Conservation (phyloP, 30 jellyfish, hydroid and myxozoan genomes). For the Sanderia malayensis region DNA sequence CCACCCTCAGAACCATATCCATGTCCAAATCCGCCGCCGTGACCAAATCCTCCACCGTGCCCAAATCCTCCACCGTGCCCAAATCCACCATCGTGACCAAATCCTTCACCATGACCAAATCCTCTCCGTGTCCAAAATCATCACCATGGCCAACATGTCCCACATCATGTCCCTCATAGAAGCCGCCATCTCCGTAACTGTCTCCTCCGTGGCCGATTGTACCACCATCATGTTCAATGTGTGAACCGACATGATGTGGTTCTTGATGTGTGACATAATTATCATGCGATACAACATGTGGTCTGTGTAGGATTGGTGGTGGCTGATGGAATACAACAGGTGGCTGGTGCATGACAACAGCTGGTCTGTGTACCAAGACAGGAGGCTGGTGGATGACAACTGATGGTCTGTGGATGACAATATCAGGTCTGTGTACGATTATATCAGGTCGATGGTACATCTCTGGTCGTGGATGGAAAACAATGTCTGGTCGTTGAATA, state of each 20-base stretch:
- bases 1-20: conserved; percentile 46
- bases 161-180: no score
- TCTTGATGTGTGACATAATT: conserved; percentile 74
- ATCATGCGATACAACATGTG: conserved; percentile 91
- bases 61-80: conserved; percentile 69
- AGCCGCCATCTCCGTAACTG: conserved; percentile 47
- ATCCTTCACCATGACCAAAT: conserved; percentile 42
- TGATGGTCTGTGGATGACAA: conserved; percentile 97
- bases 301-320: conserved; percentile 92
- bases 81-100: conserved; percentile 37
- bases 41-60: conserved; percentile 27
- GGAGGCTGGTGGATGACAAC: conserved; percentile 97
- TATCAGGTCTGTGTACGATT: conserved; percentile 94
- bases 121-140: conserved; percentile 13
- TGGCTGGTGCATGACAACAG: conserved; percentile 89
- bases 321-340: conserved; percentile 98
- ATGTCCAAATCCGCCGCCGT: conserved; percentile 47
- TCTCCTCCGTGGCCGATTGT: conserved; percentile 76
- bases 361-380: conserved; percentile 97
- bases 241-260: conserved; percentile 94
- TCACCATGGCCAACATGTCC: conserved; percentile 54
- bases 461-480: conserved; percentile 97
- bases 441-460: conserved; percentile 95
- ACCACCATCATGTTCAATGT: conserved; percentile 71
- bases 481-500: conserved; percentile 89